Evolutionary conservation across 23 tunicate genomes (phyloP), one percentile per base, ranked within the genome.

Genomic region (Styela clava): DNA sequence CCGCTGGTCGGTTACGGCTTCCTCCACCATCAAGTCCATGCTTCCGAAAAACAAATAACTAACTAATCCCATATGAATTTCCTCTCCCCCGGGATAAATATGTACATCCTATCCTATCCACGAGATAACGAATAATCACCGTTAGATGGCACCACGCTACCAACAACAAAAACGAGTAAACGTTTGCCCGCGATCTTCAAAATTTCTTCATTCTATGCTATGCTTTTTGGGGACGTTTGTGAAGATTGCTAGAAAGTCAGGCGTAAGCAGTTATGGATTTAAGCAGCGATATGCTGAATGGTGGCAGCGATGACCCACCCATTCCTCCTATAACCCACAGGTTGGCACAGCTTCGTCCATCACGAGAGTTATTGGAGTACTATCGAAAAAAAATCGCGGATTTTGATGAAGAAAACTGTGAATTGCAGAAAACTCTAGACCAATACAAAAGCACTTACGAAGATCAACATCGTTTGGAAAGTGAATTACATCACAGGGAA

Each of bases 301-400:
- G 82, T 31, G 82, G 20, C 24, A 88, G 68, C 2, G 77, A 77
- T 9, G 71, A 34, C 29, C 80, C 93, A 27, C 93, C 93, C 9
- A 79, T 95, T 44, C 99, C 99, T 26, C 72, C 96, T 25, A 86
- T 95, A 3, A 68, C 83, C 44, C 89, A 95, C 68, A 69, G 99
- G 25, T 62, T 95, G 0, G 89, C 97, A 22, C 95, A 86, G 35
- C 73, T 95, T 0, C 81, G 99, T 22, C 99, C 99, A n/a, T 89
- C 96, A 18, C 65, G 99, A 19, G 95, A 95, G 70, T 52, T 95
- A 69, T 74, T 95, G 73, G 99, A 95, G 79, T 95, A 85, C 79
- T 95, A 95, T 63, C 83, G 98, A 33, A 93, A 85, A 70, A 93
- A 93, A 77, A 89, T 93, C 26, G 88, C 98, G 16, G 87, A 88